Conservation (phyloP, 2,797 vertebrate genomes). For the Rallus crepitans region DNA sequence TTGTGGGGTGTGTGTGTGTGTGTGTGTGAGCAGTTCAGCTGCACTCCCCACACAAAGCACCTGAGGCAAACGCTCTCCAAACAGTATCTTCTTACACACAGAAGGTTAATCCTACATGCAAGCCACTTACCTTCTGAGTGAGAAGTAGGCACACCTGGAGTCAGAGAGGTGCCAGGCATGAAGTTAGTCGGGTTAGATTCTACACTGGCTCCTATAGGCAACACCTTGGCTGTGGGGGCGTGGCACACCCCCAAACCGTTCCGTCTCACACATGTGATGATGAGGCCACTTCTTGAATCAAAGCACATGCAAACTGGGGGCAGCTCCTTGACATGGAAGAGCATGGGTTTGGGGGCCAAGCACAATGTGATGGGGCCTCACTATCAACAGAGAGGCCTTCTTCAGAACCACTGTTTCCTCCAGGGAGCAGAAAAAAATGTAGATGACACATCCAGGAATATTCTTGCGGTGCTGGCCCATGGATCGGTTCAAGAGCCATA, state of each 20-base stretch:
- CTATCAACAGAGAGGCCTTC: neutral
- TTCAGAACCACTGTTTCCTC: neutral
- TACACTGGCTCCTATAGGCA: neutral
- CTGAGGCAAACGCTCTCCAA: neutral
- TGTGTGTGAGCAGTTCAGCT: neutral
- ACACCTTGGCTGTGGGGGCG: neutral
- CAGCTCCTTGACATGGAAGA: neutral
- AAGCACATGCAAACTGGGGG: neutral
- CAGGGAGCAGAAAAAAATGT: neutral
- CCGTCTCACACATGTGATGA: neutral
- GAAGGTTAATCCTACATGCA: conserved; percentile 47
- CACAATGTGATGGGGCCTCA: neutral
- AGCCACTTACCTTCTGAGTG: conserved; percentile 59
- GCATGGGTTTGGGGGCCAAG: neutral
- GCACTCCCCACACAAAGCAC: neutral
- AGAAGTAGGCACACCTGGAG: neutral
- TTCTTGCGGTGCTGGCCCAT: neutral
- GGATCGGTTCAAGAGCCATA: neutral
- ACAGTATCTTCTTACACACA: neutral
- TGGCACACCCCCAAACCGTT: neutral
- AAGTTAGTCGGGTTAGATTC: conserved; percentile 63
- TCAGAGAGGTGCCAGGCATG: neutral
- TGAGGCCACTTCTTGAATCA: conserved; percentile 24
- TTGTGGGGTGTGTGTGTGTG: neutral
- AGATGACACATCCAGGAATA: neutral